A percentile compares a stretch with the other conserved stretches of the same genome.
Conservation (phyloP, 2,888 invertebrate genomes). For the Apodemia hepburni region DNA sequence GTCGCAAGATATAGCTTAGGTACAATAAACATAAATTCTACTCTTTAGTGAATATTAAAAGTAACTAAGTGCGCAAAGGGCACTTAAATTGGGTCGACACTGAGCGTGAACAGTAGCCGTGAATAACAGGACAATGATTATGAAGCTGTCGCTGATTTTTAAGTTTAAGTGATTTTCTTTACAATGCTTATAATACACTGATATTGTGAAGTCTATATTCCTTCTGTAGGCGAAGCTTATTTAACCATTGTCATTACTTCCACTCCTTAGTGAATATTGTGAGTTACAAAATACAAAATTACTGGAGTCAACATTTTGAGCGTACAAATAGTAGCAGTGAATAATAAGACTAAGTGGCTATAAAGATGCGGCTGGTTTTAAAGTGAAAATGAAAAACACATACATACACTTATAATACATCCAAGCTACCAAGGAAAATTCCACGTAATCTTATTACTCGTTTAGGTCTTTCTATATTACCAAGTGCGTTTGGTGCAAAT, state of each 20-base stretch:
- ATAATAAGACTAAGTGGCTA: constrained; percentile 66
- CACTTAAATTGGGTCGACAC: constrained; percentile 26
- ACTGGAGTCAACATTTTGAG: constrained; percentile 28
- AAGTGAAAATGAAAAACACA: constrained; percentile 57
- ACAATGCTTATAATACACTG: constrained; percentile 27
- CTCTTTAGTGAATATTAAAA: constrained; percentile 56
- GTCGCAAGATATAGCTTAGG: too few species aligned
- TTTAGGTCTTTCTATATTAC: too few species aligned
- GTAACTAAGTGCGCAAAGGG: constrained; percentile 47
- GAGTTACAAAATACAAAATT: constrained; percentile 49
- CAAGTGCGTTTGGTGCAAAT: too few species aligned
- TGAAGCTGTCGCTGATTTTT: constrained; percentile 57
- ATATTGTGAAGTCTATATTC: too few species aligned
- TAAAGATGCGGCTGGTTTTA: constrained; percentile 57
- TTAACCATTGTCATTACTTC: constrained; percentile 30
- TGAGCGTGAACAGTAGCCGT: constrained; percentile 44
- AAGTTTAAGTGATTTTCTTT: constrained; percentile 65
- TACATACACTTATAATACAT: too few species aligned
- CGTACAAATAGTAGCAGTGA: constrained; percentile 49
- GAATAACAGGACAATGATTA: constrained; percentile 67
- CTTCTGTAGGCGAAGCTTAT: too few species aligned
- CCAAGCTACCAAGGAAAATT: too few species aligned
- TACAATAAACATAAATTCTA: constrained; percentile 34
- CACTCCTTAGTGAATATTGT: constrained; percentile 54
- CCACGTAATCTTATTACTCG: too few species aligned